Base-by-base conservation (phyloP, 2,797 vertebrate genomes). In the Chelmon rostratus region DNA sequence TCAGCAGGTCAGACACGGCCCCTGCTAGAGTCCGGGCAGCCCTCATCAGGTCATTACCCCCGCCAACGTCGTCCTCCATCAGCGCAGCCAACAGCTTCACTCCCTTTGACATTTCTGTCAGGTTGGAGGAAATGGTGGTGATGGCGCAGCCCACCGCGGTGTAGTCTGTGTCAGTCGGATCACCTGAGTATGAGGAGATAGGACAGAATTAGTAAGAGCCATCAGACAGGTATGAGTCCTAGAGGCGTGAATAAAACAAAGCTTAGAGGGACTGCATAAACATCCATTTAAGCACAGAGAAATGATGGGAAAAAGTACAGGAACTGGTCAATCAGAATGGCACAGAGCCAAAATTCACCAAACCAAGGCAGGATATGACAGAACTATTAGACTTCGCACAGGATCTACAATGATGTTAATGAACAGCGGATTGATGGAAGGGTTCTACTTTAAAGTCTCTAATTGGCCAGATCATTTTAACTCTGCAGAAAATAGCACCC, bases 81-180 rank as follows among this genome's bases (percentile, higher is more conserved):
- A 99, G 95, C 0, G 98, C 98, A 0, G 98, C 98, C 89, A 99
- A 91, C 76, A 99, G 93, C 92, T 99, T 99, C 83, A 99, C 98
- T 0, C 98, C 98, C 94, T 98, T 99, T 66, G 98, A 99, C 98
- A 99, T 99, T 91, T 99, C 98, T 0, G 98, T 99, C 92, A 99
- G 95, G 94, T 99, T 99, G 85, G 98, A 99, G 66, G 98, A 99
- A 91, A 99, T 99, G 59, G 98, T 99, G 73, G 98, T 99, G 93
- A 99, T 99, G 46, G 98, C 98, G 12, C 98, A 99, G 57, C 98
- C 98, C 90, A 99, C 98, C 0, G 98, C 98, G 0, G 98, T 99
- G 90, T 99, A 99, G 91, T 99, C 98, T 0, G 98, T 99, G 94
- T 99, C 97, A 0, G 96, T 96, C 0, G 98, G 98, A 88, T 99